These are phyloP conservation scores for Apodemia duryi DNA, from an alignment of 2,888 invertebrate genomes.

Conservation along the genomic window DNA sequence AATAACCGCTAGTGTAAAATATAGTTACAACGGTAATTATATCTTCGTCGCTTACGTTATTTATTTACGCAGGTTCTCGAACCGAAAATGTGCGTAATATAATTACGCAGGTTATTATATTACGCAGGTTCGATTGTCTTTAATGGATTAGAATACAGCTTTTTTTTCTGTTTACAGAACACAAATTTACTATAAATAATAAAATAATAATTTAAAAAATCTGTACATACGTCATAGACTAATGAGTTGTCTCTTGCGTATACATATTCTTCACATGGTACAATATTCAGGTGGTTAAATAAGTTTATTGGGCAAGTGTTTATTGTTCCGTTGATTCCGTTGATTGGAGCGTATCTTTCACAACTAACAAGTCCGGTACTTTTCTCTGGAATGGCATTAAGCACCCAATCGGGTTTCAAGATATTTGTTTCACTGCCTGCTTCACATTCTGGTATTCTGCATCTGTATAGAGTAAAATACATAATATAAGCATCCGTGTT, in stretches of 20 bases:
- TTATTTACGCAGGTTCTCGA: conserved; percentile 34
- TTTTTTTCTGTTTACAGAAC: conserved; percentile 48
- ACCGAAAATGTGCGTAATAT: conserved; percentile 38
- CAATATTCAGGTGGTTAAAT: no score
- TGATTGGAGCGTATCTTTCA: no score
- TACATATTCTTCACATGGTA: no score
- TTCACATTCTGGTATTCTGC: conserved; percentile 61
- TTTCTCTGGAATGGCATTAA: no score
- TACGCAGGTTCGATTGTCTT: conserved; percentile 41
- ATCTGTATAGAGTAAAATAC: conserved; percentile 41
- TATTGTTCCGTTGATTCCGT: no score
- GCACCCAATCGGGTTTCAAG: conserved; percentile 32
- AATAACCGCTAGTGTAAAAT: no score
- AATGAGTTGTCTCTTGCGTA: no score
- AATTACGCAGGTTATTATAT: conserved; percentile 45
- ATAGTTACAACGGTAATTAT: no score
- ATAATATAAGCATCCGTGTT: background rate
- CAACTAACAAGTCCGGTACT: no score
- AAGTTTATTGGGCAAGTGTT: no score
- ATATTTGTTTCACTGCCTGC: conserved; percentile 33
- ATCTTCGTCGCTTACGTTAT: conserved; percentile 32
- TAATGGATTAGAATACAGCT: conserved; percentile 52
- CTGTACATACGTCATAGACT: no score
- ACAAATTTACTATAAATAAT: conserved; percentile 41
- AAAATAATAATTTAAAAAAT: no score